phyloP scores from a whole-genome alignment of 2,888 invertebrate genomes.

The Harpalus rubripes region DNA sequence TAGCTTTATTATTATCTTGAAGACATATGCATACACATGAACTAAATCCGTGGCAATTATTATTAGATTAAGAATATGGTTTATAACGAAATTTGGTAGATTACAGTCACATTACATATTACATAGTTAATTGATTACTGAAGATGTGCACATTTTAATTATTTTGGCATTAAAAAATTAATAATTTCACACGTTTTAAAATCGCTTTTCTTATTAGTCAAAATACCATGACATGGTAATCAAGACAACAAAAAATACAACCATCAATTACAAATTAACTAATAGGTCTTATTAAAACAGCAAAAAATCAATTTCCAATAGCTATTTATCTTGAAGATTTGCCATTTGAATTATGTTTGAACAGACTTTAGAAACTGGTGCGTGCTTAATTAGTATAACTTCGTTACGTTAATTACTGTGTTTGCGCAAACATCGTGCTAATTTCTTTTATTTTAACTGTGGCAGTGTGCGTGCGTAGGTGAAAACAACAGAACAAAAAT shows the following conservation, averaged over 20 bases:
- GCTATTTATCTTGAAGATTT: constrained; percentile 22
- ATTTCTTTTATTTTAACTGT: constrained; percentile 35
- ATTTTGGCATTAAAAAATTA: constrained; percentile 43
- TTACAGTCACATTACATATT: not conserved
- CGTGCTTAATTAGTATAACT: constrained; percentile 47
- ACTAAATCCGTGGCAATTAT: not conserved
- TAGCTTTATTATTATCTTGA: not conserved
- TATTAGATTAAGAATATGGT: not conserved
- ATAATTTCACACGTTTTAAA: constrained; percentile 26
- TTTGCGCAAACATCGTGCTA: constrained; percentile 39
- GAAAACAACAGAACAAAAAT: constrained; percentile 40
- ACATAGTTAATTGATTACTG: not conserved
- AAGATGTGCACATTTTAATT: constrained; percentile 3
- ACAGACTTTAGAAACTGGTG: constrained; percentile 33
- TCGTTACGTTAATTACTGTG: constrained; percentile 41
- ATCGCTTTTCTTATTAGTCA: constrained; percentile 33
- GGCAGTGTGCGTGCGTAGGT: constrained; percentile 37
- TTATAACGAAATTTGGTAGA: not conserved
- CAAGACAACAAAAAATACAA: not conserved
- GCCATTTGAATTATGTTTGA: constrained; percentile 35
- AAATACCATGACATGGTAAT: constrained; percentile 22
- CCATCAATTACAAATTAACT: constrained; percentile 39
- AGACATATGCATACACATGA: not conserved
- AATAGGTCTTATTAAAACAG: constrained; percentile 15
- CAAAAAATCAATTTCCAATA: constrained; percentile 41